Evolutionary conservation across 2,888 invertebrate species (phyloP).

Genomic region (Tanytarsus gracilentus): DNA sequence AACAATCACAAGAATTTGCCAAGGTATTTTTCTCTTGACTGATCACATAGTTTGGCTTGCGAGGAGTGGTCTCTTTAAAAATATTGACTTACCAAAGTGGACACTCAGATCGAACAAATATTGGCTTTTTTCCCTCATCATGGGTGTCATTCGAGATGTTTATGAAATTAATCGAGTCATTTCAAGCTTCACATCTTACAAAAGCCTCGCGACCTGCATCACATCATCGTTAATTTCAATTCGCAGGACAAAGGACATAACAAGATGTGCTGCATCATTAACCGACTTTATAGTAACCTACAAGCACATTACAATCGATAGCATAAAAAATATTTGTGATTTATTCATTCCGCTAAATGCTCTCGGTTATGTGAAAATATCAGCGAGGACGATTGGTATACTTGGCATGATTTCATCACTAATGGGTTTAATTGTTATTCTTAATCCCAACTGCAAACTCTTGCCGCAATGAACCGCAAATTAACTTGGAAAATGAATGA

Average conservation of each 20-base stretch:
- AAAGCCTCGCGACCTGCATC: conserved; percentile 10
- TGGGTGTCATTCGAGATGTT: conserved; percentile 73
- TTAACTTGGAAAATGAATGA: neutral
- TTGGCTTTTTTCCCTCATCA: conserved; percentile 73
- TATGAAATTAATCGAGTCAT: conserved; percentile 56
- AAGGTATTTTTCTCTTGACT: conserved; percentile 67
- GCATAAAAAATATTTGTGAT: conserved; percentile 78
- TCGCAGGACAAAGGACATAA: neutral
- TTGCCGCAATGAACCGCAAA: conserved; percentile 42
- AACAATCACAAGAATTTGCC: conserved; percentile 69
- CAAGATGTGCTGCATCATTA: neutral
- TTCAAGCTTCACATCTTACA: conserved; percentile 35
- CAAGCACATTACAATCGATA: conserved; percentile 68
- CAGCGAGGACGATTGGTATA: conserved; percentile 67
- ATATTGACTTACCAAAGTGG: conserved; percentile 68
- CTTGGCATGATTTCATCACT: conserved; percentile 73
- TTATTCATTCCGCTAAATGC: conserved; percentile 76
- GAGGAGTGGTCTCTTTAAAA: conserved; percentile 55
- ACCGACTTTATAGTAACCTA: conserved; percentile 33
- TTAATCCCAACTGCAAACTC: conserved; percentile 71
- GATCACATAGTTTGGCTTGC: conserved; percentile 85
- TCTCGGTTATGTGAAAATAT: conserved; percentile 66
- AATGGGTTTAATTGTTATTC: conserved; percentile 64
- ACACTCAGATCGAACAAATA: conserved; percentile 63
- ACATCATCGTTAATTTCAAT: conserved; percentile 10